Conservation (phyloP, 2,113 vertebrate genomes). For the Gobiocypris rarus region DNA sequence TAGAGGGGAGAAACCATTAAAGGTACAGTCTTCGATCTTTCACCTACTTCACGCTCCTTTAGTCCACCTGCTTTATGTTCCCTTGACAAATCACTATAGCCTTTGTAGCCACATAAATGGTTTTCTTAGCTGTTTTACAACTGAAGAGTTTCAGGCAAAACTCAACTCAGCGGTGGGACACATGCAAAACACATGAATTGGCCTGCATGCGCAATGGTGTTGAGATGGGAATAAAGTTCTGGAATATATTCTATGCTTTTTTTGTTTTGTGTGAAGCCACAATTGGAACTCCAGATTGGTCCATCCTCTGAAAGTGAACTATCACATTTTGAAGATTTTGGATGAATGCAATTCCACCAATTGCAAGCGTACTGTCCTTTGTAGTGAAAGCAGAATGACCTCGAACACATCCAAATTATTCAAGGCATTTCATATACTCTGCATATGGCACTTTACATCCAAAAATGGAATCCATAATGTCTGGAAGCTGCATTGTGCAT, state of each 20-base stretch:
- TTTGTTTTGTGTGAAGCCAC: background rate
- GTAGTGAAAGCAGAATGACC: slow-evolving; percentile 12
- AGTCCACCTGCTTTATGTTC: slow-evolving; percentile 36
- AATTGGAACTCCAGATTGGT: background rate
- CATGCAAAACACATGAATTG: slow-evolving; percentile 31
- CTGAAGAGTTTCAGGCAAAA: background rate
- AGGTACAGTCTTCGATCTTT: slow-evolving; percentile 6
- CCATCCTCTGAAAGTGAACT: background rate
- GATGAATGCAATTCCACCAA: slow-evolving; percentile 4
- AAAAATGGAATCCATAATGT: background rate
- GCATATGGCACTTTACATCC: background rate
- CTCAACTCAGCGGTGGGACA: slow-evolving; percentile 1
- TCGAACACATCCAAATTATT: background rate
- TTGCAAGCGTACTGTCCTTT: background rate
- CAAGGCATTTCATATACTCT: background rate
- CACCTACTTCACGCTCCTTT: slow-evolving; percentile 39
- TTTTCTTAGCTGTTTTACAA: background rate
- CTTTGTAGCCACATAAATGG: background rate
- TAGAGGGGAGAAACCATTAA: slow-evolving; percentile 1
- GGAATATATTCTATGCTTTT: background rate
- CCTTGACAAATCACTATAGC: slow-evolving; percentile 10
- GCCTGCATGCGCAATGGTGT: slow-evolving; percentile 11
- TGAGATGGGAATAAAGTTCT: slow-evolving; percentile 6
- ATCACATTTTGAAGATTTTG: background rate
- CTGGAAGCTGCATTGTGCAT: background rate